Evolutionary conservation across 2,797 vertebrate species (phyloP), one percentile per base, ranked within the genome.

Genomic region (Sardinella longiceps): DNA sequence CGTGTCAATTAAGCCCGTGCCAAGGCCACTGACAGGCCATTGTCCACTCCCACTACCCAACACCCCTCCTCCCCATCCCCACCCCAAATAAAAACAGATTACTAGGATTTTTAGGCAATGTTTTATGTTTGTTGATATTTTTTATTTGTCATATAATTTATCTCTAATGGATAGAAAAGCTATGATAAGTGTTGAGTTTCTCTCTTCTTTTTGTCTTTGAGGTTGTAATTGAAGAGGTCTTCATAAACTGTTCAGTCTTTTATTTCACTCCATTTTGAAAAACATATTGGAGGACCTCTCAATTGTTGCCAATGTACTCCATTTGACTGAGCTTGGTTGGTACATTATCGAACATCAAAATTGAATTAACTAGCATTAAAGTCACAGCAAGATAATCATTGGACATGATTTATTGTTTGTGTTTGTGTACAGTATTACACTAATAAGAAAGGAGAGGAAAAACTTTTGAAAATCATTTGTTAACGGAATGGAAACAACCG

Each of bases 1-100:
- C 91, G 93, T 95, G 92, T 96, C 95, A 95, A 96, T 96, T 96
- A 95, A 87, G 85, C 85, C 84, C 80, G 80, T 82, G 83, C 95
- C 94, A 95, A 89, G 93, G 91, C 91, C 91, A 91, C 93, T 95
- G 95, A 95, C 95, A 95, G 95, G 92, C 85, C 60, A 94, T 90
- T 94, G 95, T 96, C 95, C 95, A 95, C 92, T 94, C 92, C 28
- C 88, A 91, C 28, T 87, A 91, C 48, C 56, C 7, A 0, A 48
- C n/a, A 25, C 70, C 66, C 4, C 12, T 33, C 11, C 15, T 18
- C 20, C 66, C 66, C 15, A 11, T 3, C 37, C 18, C 7, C 3
- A 5, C 18, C 20, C 70, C 18, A 18, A 74, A 43, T 43, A 2
- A 43, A 43, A 39, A 43, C 37, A 43, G 18, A 77, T 43, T 43